Base-by-base conservation (phyloP, 2,113 vertebrate genomes). In the Odocoileus hemionus region DNA sequence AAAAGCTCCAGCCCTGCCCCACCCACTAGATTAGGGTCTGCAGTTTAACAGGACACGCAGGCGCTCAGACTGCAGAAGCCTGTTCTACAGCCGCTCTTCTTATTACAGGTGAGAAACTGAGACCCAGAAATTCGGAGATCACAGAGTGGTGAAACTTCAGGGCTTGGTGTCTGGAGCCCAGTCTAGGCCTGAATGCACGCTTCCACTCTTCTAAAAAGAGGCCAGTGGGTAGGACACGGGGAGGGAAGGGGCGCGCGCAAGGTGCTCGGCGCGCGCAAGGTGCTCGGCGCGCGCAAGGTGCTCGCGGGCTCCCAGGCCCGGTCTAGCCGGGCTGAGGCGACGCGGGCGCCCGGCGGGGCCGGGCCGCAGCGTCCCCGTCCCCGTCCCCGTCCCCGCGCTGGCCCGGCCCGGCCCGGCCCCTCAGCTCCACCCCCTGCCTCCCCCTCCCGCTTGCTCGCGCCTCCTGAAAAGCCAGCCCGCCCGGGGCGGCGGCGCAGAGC, bases 381-480 rank as follows among this genome's bases (percentile, higher is more conserved):
- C 36, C 36, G 36, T 36, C 39, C 19, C 60, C 9, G 45, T 47
- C n/a, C 54, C 23, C 0, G 83, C 45, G 60, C 91, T 36, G 67
- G 60, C 93, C 78, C 57, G 74, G 54, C 76, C 89, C 93, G 94
- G 92, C 78, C 89, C 93, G 94, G 92, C 96, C 85, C 89, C 97
- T 76, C 93, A 86, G 96, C 97, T 91, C 97, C 97, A 94, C 95
- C 95, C 96, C 97, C 94, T 92, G 61, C 86, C 47, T 79, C 95
- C 88, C 94, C 93, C 90, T 82, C 89, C 97, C 94, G 86, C 86
- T 95, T 45, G 89, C 94, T 83, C 82, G 60, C 94, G 93, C 94
- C 95, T 83, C 95, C 97, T 89, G 84, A 96, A 95, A 95, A 96
- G 97, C 97, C 58, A 25, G 88, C 95, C 84, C 58, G 89, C 90